Evolutionary conservation across 2,888 invertebrate genomes (phyloP), one percentile per base, ranked within the genome.

Genomic region (Cyrtodaria siliqua): DNA sequence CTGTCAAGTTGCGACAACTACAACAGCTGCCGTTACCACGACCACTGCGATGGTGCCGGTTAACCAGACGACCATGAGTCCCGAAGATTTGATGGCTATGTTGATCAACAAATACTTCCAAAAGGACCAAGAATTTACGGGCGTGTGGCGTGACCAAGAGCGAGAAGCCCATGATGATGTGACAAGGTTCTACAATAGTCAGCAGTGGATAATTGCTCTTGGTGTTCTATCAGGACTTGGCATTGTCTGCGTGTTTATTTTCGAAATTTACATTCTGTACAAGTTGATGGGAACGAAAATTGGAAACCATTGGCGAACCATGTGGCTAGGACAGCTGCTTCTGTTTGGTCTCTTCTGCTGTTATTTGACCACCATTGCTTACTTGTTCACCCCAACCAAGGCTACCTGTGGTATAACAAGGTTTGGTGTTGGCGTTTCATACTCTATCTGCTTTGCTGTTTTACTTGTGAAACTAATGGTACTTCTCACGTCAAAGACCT

Each of bases 401-500:
- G 90, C 90, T 2, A 92, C 93, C 0, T 94, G 94, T 79, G 93
- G 92, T 27, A 91, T 93, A 47, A 91, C 93, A 6, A 85, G 94
- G 40, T 93, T 93, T 83, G 91, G 93, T 18, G 92, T 93, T 23
- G 93, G 94, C 2, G 85, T 93, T 24, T 91, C 93, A 86, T 94
- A 94, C 83, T 96, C 97, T 62, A 95, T 98, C 68, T 96, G 97
- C 74, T 98, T 98, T 93, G 96, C 97, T 47, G 96, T 98, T 0
- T 95, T 98, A 59, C 95, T 98, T 87, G 98, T 98, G 82, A 98
- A 98, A 94, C 97, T 97, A 93, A 97, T 98, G 85, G 98, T 98
- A 93, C 95, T 98, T 75, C 95, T 98, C 85, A 97, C 97, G 91
- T 95, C 98, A 77, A 97, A 98, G 93, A 96, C 96, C 63, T 97